phyloP scores from a whole-genome alignment of 2,888 invertebrate genomes.

The Epiperipatus broadwayi region DNA sequence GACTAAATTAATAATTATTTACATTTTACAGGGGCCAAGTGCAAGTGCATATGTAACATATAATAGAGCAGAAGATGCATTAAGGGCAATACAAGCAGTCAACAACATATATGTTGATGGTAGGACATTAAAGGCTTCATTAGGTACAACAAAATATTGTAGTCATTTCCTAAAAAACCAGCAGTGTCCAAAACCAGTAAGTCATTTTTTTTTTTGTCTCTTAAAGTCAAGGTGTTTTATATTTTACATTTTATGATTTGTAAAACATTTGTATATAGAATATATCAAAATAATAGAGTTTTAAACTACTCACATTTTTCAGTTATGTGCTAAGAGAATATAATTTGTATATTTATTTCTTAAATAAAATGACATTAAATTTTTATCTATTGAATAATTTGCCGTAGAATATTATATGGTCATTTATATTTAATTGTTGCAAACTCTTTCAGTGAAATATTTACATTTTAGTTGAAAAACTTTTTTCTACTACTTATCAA shows the following conservation, averaged over 20 bases:
- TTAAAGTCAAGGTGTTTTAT: too few species aligned
- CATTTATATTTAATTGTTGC: too few species aligned
- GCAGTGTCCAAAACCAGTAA: constrained; percentile 71
- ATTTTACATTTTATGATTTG: neutral
- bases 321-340: too few species aligned
- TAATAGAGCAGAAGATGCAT: constrained; percentile 62
- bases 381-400: too few species aligned
- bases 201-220: constrained; percentile 15
- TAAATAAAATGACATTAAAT: too few species aligned
- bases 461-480: too few species aligned
- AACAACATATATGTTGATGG: constrained; percentile 94
- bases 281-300: neutral
- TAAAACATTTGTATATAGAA: neutral
- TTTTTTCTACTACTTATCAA: too few species aligned
- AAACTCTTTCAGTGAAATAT: too few species aligned
- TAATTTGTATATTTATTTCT: too few species aligned
- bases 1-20: too few species aligned
- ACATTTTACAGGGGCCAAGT: constrained; percentile 23
- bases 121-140: constrained; percentile 81
- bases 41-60: constrained; percentile 91
- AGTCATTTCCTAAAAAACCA: constrained; percentile 97
- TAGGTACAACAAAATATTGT: constrained; percentile 99
- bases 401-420: too few species aligned
- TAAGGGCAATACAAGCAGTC: constrained; percentile 87
- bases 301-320: constrained; percentile 1